Evolutionary conservation across 2,113 vertebrate species (phyloP).

Genomic region (Ellobius talpinus): DNA sequence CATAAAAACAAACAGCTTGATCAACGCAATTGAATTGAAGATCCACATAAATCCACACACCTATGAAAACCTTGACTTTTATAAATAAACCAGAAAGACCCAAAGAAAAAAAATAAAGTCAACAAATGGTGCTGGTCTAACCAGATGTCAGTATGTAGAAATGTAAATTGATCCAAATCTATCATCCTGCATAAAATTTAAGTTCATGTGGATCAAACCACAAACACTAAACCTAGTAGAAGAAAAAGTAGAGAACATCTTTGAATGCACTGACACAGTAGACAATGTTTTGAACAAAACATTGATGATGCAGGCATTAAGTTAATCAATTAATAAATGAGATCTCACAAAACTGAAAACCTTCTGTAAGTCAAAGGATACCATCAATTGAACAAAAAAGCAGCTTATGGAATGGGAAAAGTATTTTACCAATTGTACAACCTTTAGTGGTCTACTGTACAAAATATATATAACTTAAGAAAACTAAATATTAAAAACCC

Average conservation of each 20-base stretch:
- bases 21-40: background rate
- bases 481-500: background rate
- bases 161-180: background rate
- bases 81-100: background rate
- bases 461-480: background rate
- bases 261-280: background rate
- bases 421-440: background rate
- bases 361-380: background rate
- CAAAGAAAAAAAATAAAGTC: background rate
- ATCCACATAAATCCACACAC: background rate
- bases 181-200: background rate
- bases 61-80: background rate
- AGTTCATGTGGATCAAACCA: background rate
- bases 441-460: background rate
- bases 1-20: background rate
- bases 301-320: background rate
- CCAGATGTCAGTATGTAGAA: background rate
- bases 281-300: background rate
- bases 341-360: background rate
- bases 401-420: background rate
- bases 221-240: background rate
- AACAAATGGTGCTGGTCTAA: background rate
- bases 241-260: background rate
- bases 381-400: background rate
- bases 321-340: background rate